phyloP scores from a whole-genome alignment of 2,113 vertebrate species.

The Nicator chloris region DNA sequence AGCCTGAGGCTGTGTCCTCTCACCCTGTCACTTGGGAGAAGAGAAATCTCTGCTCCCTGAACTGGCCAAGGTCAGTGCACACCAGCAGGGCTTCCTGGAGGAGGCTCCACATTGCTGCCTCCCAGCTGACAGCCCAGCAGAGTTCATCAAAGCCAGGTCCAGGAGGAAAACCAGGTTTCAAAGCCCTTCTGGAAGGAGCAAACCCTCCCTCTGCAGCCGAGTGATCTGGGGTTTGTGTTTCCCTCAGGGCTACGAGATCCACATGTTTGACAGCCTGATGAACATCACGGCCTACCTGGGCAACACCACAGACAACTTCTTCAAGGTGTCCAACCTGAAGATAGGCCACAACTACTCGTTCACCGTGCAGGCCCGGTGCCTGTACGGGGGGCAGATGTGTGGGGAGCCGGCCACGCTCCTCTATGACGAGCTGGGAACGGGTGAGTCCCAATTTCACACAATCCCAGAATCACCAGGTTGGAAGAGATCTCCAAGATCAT shows the following conservation, averaged over 20 bases:
- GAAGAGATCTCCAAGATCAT: not conserved
- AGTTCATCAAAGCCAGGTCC: not conserved
- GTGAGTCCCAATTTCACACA: constrained; percentile 36
- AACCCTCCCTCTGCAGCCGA: not conserved
- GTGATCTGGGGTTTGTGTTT: not conserved
- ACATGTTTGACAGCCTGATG: constrained; percentile 84
- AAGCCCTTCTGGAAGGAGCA: not conserved
- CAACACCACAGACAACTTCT: constrained; percentile 93
- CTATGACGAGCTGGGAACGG: constrained; percentile 79
- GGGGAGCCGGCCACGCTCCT: constrained; percentile 87
- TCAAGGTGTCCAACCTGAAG: constrained; percentile 87
- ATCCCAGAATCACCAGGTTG: not conserved
- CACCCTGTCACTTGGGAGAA: not conserved
- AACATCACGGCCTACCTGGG: constrained; percentile 85
- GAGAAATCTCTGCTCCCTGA: not conserved
- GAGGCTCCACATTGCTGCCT: not conserved
- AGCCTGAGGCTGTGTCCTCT: not conserved
- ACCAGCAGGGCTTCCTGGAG: not conserved
- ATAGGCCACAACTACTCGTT: constrained; percentile 93
- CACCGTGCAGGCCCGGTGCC: constrained; percentile 87
- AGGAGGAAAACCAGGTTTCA: not conserved
- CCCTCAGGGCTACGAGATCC: constrained; percentile 90
- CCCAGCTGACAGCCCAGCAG: not conserved
- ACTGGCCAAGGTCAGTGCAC: not conserved
- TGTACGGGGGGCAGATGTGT: constrained; percentile 87